Evolutionary conservation across 2,888 invertebrate genomes (phyloP).

Genomic region (Mesorhabditis belari): DNA sequence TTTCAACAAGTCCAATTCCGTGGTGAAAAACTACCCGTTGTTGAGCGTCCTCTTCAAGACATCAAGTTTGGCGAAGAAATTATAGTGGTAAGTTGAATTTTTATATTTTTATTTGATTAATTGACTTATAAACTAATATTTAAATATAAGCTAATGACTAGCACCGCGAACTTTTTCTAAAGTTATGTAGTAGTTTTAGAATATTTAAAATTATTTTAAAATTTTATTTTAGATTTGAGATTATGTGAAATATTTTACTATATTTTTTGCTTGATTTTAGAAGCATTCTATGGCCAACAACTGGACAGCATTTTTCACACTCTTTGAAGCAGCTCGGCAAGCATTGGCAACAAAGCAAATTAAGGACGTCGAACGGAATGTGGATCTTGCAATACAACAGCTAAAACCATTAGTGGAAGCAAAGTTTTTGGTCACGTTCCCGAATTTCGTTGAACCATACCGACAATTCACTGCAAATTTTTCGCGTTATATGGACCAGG

Average conservation of each 20-base stretch:
- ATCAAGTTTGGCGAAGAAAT: slow-evolving; percentile 5
- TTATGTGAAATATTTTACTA: background rate
- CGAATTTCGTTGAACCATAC: background rate
- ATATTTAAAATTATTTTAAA: background rate
- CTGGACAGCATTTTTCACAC: background rate
- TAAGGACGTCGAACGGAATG: background rate
- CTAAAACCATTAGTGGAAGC: background rate
- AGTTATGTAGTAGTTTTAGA: too few species aligned
- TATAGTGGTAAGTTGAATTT: slow-evolving; percentile 10
- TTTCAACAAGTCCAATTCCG: slow-evolving; percentile 3
- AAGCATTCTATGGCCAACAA: background rate
- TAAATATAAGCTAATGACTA: too few species aligned
- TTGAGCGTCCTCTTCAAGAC: slow-evolving; percentile 4
- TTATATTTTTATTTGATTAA: slow-evolving; percentile 1
- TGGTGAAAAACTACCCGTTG: slow-evolving; percentile 2
- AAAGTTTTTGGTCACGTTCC: background rate
- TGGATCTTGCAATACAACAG: background rate
- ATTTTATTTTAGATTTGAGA: background rate
- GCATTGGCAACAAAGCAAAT: too few species aligned
- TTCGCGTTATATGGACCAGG: background rate
- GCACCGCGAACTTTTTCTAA: too few species aligned
- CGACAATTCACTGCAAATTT: background rate
- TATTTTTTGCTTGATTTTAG: background rate
- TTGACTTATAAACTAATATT: background rate
- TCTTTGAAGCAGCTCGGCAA: background rate